These are phyloP conservation scores for Meda fulgida DNA, from an alignment of 2,797 vertebrate genomes.

Conservation along the genomic window DNA sequence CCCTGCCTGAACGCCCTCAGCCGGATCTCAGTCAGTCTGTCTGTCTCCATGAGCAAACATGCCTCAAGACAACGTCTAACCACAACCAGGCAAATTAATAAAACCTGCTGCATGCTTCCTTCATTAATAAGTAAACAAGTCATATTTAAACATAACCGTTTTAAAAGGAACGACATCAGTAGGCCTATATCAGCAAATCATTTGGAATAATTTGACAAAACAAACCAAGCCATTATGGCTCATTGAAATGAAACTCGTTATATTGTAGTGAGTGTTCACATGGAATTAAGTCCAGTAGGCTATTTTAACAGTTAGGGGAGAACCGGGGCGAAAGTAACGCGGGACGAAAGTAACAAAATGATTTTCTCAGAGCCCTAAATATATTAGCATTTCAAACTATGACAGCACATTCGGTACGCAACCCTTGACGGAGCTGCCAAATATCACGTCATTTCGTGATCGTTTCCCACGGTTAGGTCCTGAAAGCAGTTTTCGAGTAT, in stretches of 20 bases:
- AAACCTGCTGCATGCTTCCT: not conserved
- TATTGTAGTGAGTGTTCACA: not conserved
- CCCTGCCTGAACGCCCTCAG: conserved; percentile 13
- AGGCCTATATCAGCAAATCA: not conserved
- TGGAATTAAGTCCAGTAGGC: too few relatives aligned
- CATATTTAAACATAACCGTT: not conserved
- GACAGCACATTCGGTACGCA: too few relatives aligned
- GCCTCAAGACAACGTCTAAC: conserved; percentile 17
- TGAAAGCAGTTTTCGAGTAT: too few relatives aligned
- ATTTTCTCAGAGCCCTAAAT: too few relatives aligned
- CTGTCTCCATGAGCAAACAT: conserved; percentile 17
- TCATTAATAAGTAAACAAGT: not conserved
- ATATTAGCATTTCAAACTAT: too few relatives aligned
- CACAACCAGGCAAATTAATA: not conserved
- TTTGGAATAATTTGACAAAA: not conserved
- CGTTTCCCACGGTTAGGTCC: too few relatives aligned
- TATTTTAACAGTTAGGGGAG: not conserved
- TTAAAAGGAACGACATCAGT: not conserved
- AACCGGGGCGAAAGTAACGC: too few relatives aligned
- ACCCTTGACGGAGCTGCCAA: too few relatives aligned
- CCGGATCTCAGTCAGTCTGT: conserved; percentile 25
- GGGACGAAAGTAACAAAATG: too few relatives aligned
- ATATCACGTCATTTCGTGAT: too few relatives aligned
- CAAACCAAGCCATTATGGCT: not conserved
- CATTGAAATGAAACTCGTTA: not conserved